Percentiles rank a stretch among this genome's conserved stretches.
Conservation (phyloP, 1,140 invertebrate species). For the Diabrotica undecimpunctata region DNA sequence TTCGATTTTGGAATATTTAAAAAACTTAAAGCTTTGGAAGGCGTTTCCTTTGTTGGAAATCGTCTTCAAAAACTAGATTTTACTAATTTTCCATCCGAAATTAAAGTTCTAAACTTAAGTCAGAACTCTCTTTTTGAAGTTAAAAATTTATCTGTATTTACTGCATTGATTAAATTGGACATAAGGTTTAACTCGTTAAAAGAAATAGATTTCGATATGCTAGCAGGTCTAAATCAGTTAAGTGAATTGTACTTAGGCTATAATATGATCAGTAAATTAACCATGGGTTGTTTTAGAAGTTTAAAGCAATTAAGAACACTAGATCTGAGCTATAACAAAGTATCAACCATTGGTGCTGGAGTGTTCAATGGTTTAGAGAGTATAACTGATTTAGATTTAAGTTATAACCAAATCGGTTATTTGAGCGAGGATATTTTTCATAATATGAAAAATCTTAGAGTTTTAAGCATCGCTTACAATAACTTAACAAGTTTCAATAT, state of each 20-base stretch:
- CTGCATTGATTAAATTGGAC: conserved; percentile 3
- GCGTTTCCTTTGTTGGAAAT: conserved; percentile 7
- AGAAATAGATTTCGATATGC: conserved; percentile 4
- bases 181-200: conserved; percentile 4
- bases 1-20: conserved; percentile 1
- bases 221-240: not conserved
- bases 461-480: conserved; percentile 15
- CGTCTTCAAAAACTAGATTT: conserved; percentile 4
- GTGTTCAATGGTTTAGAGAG: conserved; percentile 1
- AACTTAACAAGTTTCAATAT: conserved; percentile 9
- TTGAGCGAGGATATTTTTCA: conserved; percentile 15
- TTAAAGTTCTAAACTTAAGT: conserved; percentile 8
- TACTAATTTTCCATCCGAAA: not conserved
- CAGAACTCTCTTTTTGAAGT: not conserved
- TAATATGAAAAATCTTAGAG: conserved; percentile 4
- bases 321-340: conserved; percentile 8
- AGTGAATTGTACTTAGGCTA: not conserved
- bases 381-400: conserved; percentile 9
- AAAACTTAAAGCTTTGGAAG: not conserved
- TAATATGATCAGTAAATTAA: not conserved
- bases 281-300: conserved; percentile 13
- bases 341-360: not conserved
- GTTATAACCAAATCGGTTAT: conserved; percentile 7
- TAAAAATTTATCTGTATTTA: conserved; percentile 5
- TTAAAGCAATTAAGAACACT: not conserved